These are phyloP conservation scores for Coelopa pilipes DNA, from an alignment of 2,888 invertebrate genomes.

Conservation along the genomic window DNA sequence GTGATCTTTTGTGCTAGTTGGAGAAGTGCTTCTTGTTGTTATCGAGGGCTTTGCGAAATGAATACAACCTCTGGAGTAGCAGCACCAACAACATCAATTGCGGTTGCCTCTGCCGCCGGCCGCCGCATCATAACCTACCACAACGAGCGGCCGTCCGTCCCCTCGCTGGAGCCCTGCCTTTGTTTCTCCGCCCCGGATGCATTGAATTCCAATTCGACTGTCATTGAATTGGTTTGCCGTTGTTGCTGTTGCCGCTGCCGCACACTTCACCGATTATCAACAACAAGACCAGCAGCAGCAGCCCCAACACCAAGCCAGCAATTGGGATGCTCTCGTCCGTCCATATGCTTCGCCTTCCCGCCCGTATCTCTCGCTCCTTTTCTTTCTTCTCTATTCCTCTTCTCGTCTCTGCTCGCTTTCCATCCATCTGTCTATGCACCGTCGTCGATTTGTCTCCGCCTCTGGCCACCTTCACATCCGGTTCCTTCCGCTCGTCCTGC, in stretches of 20 bases:
- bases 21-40: too few relatives aligned
- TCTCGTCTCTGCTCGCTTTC: neutral
- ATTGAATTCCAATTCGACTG: too few relatives aligned
- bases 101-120: neutral
- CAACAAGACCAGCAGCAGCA: neutral
- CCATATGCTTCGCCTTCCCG: neutral
- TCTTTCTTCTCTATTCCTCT: neutral
- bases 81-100: neutral
- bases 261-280: neutral
- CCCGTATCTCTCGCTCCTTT: too few relatives aligned
- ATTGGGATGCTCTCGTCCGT: too few relatives aligned
- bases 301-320: too few relatives aligned
- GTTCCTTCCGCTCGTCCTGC: neutral
- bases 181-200: too few relatives aligned
- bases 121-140: slow-evolving; percentile 18
- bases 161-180: neutral
- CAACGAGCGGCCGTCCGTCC: neutral
- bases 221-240: neutral
- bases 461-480: too few relatives aligned
- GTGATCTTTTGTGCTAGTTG: too few relatives aligned
- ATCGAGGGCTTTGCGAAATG: too few relatives aligned
- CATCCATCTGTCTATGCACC: too few relatives aligned
- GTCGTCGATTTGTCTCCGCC: too few relatives aligned
- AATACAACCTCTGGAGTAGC: too few relatives aligned
- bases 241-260: neutral